Conservation (phyloP, 2,113 vertebrate species). For the Rostratula benghalensis region DNA sequence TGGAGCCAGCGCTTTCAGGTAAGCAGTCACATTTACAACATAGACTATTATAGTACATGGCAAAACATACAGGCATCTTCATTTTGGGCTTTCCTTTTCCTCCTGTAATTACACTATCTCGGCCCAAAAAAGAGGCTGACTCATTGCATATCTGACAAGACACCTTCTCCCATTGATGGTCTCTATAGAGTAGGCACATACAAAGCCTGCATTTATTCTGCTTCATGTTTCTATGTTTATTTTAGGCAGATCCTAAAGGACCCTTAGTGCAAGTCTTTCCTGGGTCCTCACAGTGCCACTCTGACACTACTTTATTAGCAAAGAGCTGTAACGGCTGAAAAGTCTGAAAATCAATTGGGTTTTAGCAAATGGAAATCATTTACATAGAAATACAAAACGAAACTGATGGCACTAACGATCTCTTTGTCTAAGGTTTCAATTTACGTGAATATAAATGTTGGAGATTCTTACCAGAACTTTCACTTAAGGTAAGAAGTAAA, state of each 20-base stretch:
- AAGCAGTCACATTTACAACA: neutral
- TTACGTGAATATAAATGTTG: neutral
- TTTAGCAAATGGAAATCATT: neutral
- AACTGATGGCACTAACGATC: neutral
- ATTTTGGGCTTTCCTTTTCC: neutral
- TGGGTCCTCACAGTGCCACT: neutral
- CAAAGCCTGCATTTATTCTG: neutral
- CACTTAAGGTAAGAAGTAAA: slow-evolving; percentile 1
- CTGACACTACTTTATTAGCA: neutral
- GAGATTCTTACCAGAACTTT: neutral
- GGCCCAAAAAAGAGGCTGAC: neutral
- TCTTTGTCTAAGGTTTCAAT: neutral
- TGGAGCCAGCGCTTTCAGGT: neutral
- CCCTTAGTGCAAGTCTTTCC: neutral
- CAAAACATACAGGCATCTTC: neutral
- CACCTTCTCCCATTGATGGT: neutral
- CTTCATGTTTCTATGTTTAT: neutral
- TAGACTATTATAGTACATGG: neutral
- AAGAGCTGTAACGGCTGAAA: neutral
- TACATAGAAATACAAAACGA: neutral
- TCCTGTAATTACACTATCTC: neutral
- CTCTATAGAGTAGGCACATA: neutral
- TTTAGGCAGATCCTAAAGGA: neutral
- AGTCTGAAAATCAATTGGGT: neutral
- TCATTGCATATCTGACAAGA: neutral